These are phyloP conservation scores for Nothocercus nigrocapillus DNA, from an alignment of 2,113 vertebrate species.

Conservation along the genomic window DNA sequence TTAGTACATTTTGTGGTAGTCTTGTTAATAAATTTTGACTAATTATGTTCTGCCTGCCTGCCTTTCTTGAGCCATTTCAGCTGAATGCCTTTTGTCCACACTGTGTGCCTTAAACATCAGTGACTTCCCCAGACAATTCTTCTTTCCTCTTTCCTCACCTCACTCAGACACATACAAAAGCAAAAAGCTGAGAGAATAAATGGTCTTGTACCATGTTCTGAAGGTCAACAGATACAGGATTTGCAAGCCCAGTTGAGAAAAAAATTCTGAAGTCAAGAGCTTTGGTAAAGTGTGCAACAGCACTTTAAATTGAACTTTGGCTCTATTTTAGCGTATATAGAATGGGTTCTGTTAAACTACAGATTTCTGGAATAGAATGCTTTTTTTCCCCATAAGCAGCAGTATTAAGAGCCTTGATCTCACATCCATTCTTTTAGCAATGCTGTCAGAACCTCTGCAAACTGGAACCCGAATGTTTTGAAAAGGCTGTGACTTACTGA, in stretches of 20 bases:
- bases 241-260: constrained; percentile 56
- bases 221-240: constrained; percentile 58
- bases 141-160: constrained; percentile 28
- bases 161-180: constrained; percentile 22
- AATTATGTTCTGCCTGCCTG: background rate
- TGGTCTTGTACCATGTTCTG: constrained; percentile 48
- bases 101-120: background rate
- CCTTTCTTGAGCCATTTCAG: background rate
- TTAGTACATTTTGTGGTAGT: background rate
- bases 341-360: constrained; percentile 54
- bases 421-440: background rate
- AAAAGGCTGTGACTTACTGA: background rate
- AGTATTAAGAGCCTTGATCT: constrained; percentile 50
- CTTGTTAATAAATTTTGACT: background rate
- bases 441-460: constrained; percentile 35
- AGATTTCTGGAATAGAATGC: constrained; percentile 40
- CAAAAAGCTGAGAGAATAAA: constrained; percentile 57
- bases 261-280: constrained; percentile 62
- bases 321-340: constrained; percentile 55
- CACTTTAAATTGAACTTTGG: constrained; percentile 70
- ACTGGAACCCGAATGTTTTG: constrained; percentile 12
- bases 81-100: background rate
- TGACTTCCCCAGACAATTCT: background rate
- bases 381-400: constrained; percentile 2
- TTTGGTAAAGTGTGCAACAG: constrained; percentile 65